phyloP scores from a whole-genome alignment of 2,888 invertebrate species.

The Seira sanloemensis region DNA sequence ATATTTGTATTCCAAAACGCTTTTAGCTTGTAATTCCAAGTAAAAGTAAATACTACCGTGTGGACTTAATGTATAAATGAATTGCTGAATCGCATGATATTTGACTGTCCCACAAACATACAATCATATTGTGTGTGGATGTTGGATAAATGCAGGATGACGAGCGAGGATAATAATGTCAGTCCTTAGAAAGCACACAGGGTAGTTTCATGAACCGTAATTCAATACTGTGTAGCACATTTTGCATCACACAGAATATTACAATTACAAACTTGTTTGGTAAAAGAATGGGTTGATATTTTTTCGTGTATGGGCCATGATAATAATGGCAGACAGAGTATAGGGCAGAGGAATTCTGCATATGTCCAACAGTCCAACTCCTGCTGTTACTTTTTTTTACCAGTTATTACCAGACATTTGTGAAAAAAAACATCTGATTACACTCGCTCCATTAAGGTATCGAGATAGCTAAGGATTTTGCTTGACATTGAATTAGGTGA shows the following conservation, averaged over 20 bases:
- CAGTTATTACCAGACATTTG: background rate
- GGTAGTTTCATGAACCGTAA: too few relatives aligned
- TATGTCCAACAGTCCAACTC: background rate
- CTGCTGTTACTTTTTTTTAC: background rate
- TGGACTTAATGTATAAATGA: too few relatives aligned
- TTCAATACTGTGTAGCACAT: too few relatives aligned
- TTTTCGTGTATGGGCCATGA: slow-evolving; percentile 2
- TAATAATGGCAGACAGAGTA: too few relatives aligned
- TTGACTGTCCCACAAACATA: background rate
- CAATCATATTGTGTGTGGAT: background rate
- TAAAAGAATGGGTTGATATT: slow-evolving; percentile 9
- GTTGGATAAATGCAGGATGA: background rate
- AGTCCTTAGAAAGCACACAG: background rate
- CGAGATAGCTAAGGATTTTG: background rate
- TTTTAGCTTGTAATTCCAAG: too few relatives aligned
- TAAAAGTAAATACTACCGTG: too few relatives aligned
- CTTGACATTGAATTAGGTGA: background rate
- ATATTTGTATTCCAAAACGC: too few relatives aligned
- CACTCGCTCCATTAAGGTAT: background rate
- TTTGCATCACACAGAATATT: too few relatives aligned
- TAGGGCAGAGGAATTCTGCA: background rate
- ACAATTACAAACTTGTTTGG: slow-evolving; percentile 3
- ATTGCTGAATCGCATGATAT: too few relatives aligned
- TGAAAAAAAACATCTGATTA: background rate
- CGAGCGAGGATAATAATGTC: background rate